Evolutionary conservation across 2,888 invertebrate species (phyloP).

Genomic region (Dusona sp.): DNA sequence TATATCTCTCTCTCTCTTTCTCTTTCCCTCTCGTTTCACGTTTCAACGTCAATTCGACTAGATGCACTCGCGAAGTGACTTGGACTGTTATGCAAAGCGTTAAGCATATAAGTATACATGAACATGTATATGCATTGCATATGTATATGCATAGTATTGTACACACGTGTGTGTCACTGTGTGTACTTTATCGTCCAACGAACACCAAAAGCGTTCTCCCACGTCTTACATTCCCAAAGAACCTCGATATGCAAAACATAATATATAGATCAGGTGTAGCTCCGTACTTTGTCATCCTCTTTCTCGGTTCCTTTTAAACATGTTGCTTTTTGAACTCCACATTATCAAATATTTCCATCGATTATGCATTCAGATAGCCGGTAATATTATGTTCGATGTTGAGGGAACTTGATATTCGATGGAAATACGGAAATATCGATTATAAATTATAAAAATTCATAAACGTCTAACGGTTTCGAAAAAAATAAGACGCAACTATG

Average conservation of each 20-base stretch:
- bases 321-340: background rate
- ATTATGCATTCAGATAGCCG: conserved; percentile 13
- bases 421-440: background rate
- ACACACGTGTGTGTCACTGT: background rate
- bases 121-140: background rate
- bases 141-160: background rate
- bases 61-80: conserved; percentile 65
- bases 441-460: too few species aligned
- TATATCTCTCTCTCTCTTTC: conserved; percentile 15
- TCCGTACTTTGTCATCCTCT: conserved; percentile 16
- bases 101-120: conserved; percentile 61
- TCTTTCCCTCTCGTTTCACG: conserved; percentile 33
- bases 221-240: conserved; percentile 33
- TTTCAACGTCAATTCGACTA: conserved; percentile 66
- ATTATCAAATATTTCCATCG: conserved; percentile 1
- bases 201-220: conserved; percentile 35
- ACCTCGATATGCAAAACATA: conserved; percentile 36
- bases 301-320: conserved; percentile 3
- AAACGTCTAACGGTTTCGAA: too few species aligned
- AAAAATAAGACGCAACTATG: too few species aligned
- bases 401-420: background rate
- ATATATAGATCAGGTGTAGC: conserved; percentile 17
- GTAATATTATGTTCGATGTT: conserved; percentile 8
- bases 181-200: conserved; percentile 17
- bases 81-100: conserved; percentile 68